Percentiles rank a stretch among this genome's conserved stretches.
These are phyloP conservation scores for Bombyx huttoni DNA, from an alignment of 2,888 invertebrate genomes.

Conservation along the genomic window DNA sequence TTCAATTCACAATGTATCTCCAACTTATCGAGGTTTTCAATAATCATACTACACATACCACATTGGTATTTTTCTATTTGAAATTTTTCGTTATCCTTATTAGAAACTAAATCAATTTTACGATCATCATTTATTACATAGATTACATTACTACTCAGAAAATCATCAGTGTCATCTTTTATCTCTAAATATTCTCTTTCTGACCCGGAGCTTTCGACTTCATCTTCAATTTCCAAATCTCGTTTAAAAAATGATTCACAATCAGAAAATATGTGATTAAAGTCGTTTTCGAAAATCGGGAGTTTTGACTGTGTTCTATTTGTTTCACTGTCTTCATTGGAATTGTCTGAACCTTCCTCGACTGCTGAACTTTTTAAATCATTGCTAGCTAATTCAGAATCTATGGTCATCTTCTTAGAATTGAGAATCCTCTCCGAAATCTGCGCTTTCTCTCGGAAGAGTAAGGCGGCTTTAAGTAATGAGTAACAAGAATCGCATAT, in stretches of 20 bases:
- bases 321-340: too few relatives aligned
- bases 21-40: slow-evolving; percentile 8
- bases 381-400: too few relatives aligned
- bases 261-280: not conserved
- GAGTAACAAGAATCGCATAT: slow-evolving; percentile 14
- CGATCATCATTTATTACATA: not conserved
- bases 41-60: slow-evolving; percentile 9
- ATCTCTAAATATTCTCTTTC: slow-evolving; percentile 7
- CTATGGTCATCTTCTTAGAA: not conserved
- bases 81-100: slow-evolving; percentile 4
- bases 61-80: slow-evolving; percentile 7
- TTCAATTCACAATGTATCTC: slow-evolving; percentile 7
- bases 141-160: not conserved
- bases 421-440: slow-evolving; percentile 10
- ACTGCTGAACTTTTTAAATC: too few relatives aligned
- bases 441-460: slow-evolving; percentile 16
- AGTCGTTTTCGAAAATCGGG: too few relatives aligned
- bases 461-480: slow-evolving; percentile 13
- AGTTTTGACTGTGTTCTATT: too few relatives aligned
- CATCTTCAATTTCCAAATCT: not conserved
- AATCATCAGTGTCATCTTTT: not conserved
- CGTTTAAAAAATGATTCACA: not conserved
- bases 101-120: not conserved
- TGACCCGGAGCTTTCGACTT: slow-evolving; percentile 6
- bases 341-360: too few relatives aligned